A percentile compares a stretch with the other conserved stretches of the same genome.
phyloP scores from a whole-genome alignment of 2,888 invertebrate genomes.

The Eueremaeus valkanovi region DNA sequence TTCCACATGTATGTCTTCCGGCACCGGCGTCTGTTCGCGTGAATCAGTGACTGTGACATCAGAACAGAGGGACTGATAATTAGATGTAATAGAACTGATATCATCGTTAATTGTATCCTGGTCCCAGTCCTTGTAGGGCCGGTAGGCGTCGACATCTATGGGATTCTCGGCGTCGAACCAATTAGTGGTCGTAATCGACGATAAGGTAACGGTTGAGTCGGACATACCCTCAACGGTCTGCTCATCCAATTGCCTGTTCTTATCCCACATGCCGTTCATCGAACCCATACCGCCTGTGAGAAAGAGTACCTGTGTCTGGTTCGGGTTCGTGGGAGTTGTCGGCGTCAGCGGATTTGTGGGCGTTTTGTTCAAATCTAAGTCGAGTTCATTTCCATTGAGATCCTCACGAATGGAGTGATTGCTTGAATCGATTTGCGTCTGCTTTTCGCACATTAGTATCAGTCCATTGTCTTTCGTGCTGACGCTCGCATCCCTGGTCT shows the following conservation, averaged over 20 bases:
- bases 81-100: constrained; percentile 31
- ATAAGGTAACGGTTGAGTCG: not conserved
- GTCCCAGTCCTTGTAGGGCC: not conserved
- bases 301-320: not conserved
- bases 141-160: not conserved
- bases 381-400: not conserved
- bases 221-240: too few species aligned
- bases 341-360: not conserved
- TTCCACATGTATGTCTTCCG: too few species aligned
- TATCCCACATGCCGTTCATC: too few species aligned
- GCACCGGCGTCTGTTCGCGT: not conserved
- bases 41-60: not conserved
- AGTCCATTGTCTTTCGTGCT: constrained; percentile 4
- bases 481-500: not conserved
- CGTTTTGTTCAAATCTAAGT: constrained; percentile 1
- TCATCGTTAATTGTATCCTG: constrained; percentile 39
- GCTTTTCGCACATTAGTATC: not conserved
- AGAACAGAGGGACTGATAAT: not conserved
- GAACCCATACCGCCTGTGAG: too few species aligned
- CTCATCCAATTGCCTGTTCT: too few species aligned
- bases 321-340: constrained; percentile 9
- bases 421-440: not conserved
- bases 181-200: not conserved
- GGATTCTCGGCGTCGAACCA: constrained; percentile 16
- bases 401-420: not conserved